These are phyloP conservation scores for Pterostichus niger DNA, from an alignment of 2,888 invertebrate genomes.

Conservation along the genomic window DNA sequence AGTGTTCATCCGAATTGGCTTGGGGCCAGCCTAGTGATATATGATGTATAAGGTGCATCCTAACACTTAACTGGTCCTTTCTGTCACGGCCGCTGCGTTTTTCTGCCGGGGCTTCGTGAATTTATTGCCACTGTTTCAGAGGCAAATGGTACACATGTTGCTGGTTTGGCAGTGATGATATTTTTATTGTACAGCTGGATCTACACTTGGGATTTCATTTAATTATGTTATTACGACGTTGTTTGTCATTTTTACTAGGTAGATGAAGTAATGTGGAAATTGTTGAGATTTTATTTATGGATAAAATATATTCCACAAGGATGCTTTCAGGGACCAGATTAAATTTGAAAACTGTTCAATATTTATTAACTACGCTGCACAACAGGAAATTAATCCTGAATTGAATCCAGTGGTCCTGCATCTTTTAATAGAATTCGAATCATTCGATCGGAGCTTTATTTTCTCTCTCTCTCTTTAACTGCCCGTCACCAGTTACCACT, in stretches of 20 bases:
- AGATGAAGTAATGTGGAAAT: no score
- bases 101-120: conserved; percentile 17
- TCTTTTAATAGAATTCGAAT: no score
- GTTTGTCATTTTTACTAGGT: background rate
- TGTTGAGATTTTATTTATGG: no score
- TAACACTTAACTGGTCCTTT: conserved; percentile 58
- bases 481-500: no score
- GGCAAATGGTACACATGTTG: conserved; percentile 55
- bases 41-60: conserved; percentile 61
- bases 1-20: conserved; percentile 36
- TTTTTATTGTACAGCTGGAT: conserved; percentile 19
- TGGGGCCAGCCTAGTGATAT: conserved; percentile 46
- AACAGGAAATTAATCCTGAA: no score
- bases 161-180: conserved; percentile 40
- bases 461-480: no score
- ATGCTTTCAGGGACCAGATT: no score
- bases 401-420: no score
- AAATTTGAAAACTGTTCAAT: no score
- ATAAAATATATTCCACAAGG: no score
- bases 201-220: conserved; percentile 24
- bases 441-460: no score
- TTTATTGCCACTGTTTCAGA: conserved; percentile 47
- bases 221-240: conserved; percentile 18
- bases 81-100: conserved; percentile 48
- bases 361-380: no score